Evolutionary conservation across 2,888 invertebrate genomes (phyloP), one percentile per base, ranked within the genome.

Genomic region (Scaptomyza caliginosa): DNA sequence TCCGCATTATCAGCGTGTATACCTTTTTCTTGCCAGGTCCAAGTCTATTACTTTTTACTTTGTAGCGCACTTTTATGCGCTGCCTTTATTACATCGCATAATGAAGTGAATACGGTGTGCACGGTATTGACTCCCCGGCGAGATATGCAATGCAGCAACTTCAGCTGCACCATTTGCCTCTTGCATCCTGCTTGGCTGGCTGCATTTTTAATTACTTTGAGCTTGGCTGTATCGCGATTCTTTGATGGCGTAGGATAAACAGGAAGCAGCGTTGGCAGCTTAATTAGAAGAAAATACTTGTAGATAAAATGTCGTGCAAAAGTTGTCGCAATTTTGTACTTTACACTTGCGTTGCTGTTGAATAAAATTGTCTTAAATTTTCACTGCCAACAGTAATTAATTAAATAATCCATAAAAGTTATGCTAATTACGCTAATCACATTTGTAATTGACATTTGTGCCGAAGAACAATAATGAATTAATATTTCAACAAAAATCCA

Each of bases 21-120:
- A 30, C 51, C 54, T 51, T 38, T 57, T 26, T 43, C 24, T 11
- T 38, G 32, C 38, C 38, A 39, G 34, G n/a, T n/a, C 26, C 40
- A 51, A 40, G 39, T 40, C 51, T 49, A 24, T 52, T 32, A 21
- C 32, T 50, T 49, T 50, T 42, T 49, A 64, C 69, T 74, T 77
- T 77, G 70, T 75, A 71, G 78, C 66, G 60, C 59, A 69, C 60
- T 74, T 78, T 80, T 71, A 78, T 74, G 78, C 60, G 71, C 59
- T 46, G 54, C 50, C 54, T 72, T 74, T 70, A 70, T 70, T 68
- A 51, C 72, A 62, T 40, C 57, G 64, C 70, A 78, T 78, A 78
- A 78, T 78, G 76, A 76, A 78, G 71, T 76, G 73, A 75, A 67
- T 64, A 34, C 54, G 32, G 7, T 34, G 21, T 36, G 58, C 49